Conservation (phyloP, 2,888 invertebrate species). For the Orchestes rusci region DNA sequence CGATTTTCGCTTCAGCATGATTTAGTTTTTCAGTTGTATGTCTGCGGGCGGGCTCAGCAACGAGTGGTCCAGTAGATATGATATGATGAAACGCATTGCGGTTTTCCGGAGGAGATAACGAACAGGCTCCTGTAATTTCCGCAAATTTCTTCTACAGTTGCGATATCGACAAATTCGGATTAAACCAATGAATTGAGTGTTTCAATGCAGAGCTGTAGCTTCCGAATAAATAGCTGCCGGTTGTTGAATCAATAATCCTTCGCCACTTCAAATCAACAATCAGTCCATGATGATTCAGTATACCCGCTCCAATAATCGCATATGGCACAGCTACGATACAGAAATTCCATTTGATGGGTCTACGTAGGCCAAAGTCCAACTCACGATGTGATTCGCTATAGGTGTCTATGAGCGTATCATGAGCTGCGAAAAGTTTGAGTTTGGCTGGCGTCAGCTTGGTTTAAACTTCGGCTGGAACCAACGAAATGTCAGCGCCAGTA, state of each 20-base stretch:
- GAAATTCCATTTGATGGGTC: conserved; percentile 1
- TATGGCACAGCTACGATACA: background rate
- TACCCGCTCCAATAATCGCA: conserved; percentile 2
- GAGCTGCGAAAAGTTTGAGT: background rate
- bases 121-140: conserved; percentile 3
- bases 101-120: background rate
- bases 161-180: conserved; percentile 4
- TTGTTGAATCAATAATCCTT: conserved; percentile 1
- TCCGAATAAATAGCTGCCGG: background rate
- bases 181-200: background rate
- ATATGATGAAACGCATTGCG: conserved; percentile 7
- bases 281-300: conserved; percentile 3
- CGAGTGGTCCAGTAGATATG: conserved; percentile 2
- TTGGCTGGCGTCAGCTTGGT: too few species aligned
- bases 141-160: conserved; percentile 6
- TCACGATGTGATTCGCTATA: background rate
- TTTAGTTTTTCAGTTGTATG: conserved; percentile 9
- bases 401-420: background rate
- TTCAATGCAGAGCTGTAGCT: background rate
- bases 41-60: conserved; percentile 10
- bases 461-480: background rate
- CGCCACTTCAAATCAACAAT: background rate
- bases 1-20: conserved; percentile 7
- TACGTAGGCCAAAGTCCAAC: background rate
- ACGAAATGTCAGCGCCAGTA: background rate